A percentile compares a stretch with the other conserved stretches of the same genome.
Evolutionary conservation across 2,888 invertebrate genomes (phyloP).

Genomic region (Scelioninae gen. 2): DNA sequence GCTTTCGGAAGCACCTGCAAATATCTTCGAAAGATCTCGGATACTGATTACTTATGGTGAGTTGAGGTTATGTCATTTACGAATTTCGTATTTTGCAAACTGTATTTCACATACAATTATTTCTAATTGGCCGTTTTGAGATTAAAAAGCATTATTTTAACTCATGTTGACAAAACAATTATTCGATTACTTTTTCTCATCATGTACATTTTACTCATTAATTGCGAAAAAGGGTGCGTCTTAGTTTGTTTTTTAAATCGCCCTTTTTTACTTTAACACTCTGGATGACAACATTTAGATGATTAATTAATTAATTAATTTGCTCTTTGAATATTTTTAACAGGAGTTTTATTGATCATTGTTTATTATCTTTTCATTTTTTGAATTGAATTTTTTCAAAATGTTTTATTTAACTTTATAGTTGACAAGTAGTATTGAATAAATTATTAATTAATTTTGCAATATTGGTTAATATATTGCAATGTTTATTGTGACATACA

Average conservation of each 20-base stretch:
- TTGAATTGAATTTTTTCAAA: too few species aligned
- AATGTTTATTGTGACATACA: too few species aligned
- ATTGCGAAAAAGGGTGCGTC: slow-evolving; percentile 21
- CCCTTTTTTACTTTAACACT: background rate
- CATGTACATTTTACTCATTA: background rate
- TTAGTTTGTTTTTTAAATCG: slow-evolving; percentile 10
- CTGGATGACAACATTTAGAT: too few species aligned
- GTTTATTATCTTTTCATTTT: too few species aligned
- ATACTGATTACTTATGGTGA: slow-evolving; percentile 74
- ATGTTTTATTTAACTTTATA: too few species aligned
- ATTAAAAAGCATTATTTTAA: background rate
- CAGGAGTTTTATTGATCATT: too few species aligned
- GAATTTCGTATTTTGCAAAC: slow-evolving; percentile 15
- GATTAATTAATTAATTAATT: too few species aligned
- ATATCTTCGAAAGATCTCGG: slow-evolving; percentile 73
- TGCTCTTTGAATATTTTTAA: too few species aligned
- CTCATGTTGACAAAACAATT: background rate
- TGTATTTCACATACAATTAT: background rate
- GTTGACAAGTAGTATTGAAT: too few species aligned
- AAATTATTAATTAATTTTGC: too few species aligned
- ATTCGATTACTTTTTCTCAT: background rate
- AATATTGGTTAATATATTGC: too few species aligned
- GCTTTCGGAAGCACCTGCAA: slow-evolving; percentile 74
- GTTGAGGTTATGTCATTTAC: slow-evolving; percentile 67
- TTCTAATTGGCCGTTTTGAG: background rate